phyloP scores from a whole-genome alignment of 2,888 invertebrate species.

The Celastrina argiolus region DNA sequence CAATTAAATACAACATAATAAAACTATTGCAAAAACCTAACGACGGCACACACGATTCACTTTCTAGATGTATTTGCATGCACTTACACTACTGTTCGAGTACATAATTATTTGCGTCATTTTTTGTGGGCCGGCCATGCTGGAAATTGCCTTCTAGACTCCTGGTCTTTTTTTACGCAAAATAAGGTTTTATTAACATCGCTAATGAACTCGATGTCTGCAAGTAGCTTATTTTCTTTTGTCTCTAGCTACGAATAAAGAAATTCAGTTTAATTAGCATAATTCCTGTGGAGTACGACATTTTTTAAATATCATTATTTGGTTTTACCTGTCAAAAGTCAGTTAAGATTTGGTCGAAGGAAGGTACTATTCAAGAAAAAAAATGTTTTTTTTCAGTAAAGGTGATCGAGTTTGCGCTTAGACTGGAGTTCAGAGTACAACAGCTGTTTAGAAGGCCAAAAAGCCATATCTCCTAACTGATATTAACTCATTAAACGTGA shows the following conservation, averaged over 20 bases:
- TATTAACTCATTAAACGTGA: not conserved
- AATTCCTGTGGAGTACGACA: too few relatives aligned
- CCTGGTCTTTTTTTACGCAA: not conserved
- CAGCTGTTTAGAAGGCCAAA: too few relatives aligned
- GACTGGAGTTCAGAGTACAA: too few relatives aligned
- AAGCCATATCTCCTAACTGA: too few relatives aligned
- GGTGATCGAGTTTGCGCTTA: too few relatives aligned
- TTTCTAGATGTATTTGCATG: conserved; percentile 15
- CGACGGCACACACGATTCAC: conserved; percentile 13
- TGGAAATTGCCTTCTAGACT: not conserved
- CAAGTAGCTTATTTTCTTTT: not conserved
- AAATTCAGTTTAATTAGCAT: too few relatives aligned
- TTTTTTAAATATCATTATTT: too few relatives aligned
- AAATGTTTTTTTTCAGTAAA: too few relatives aligned
- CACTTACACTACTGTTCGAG: not conserved
- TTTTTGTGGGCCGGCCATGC: not conserved
- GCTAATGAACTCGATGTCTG: not conserved
- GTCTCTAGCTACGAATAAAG: not conserved
- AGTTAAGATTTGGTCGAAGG: too few relatives aligned
- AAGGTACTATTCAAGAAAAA: too few relatives aligned
- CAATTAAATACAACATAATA: conserved; percentile 4
- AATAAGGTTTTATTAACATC: not conserved
- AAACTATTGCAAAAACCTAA: not conserved
- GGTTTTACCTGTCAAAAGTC: too few relatives aligned
- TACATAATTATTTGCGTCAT: not conserved